A percentile compares a stretch with the other conserved stretches of the same genome.
phyloP scores from a whole-genome alignment of 2,797 vertebrate genomes.

The Chiloscyllium punctatum region DNA sequence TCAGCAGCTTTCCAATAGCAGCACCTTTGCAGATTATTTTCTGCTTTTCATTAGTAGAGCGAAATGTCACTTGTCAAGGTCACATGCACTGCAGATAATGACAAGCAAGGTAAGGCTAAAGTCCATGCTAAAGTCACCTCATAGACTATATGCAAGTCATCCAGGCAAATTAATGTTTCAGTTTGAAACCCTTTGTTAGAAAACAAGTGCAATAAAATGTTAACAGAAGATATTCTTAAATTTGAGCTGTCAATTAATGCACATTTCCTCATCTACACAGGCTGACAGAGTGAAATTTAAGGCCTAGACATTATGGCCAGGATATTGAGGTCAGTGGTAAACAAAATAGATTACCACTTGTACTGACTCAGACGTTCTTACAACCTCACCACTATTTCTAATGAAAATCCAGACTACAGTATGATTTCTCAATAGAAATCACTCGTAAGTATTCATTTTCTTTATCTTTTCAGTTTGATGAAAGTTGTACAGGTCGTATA shows the following conservation, averaged over 20 bases:
- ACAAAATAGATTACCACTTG: neutral
- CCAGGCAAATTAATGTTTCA: neutral
- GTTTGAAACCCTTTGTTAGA: neutral
- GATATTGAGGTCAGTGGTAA: neutral
- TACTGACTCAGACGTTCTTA: neutral
- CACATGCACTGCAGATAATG: conserved; percentile 25
- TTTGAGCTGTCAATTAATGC: neutral
- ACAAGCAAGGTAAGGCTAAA: neutral
- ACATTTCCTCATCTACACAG: neutral
- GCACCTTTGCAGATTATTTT: neutral
- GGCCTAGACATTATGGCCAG: neutral
- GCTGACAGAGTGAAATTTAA: neutral
- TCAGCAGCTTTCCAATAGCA: neutral
- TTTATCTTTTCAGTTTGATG: neutral
- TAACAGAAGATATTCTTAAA: neutral
- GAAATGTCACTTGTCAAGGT: neutral
- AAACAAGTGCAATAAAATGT: neutral
- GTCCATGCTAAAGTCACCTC: conserved; percentile 4
- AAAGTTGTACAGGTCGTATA: neutral
- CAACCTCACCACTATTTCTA: neutral
- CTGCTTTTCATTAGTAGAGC: neutral
- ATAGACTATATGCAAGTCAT: neutral
- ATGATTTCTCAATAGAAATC: neutral
- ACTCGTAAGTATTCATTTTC: neutral
- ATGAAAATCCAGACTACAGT: neutral